Evolutionary conservation across 2,888 invertebrate genomes (phyloP).

Genomic region (Ichneumoninae sp.): DNA sequence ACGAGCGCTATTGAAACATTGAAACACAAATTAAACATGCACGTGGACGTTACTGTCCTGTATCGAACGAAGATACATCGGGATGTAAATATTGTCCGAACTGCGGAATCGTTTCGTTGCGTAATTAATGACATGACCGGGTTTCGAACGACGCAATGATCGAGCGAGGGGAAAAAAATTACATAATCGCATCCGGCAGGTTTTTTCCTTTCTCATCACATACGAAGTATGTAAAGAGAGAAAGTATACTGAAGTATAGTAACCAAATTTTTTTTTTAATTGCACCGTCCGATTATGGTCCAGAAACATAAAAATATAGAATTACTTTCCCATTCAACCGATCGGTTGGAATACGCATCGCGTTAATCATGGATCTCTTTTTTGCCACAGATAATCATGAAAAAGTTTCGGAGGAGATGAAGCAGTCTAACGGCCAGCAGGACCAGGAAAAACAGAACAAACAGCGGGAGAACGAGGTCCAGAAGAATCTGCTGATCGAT

Average conservation of each 20-base stretch:
- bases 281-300: not conserved
- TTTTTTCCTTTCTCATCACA: not conserved
- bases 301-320: not conserved
- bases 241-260: not conserved
- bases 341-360: not conserved
- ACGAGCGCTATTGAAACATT: not conserved
- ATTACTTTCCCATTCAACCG: not conserved
- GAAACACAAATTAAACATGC: not conserved
- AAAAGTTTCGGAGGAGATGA: slow-evolving; percentile 27
- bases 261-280: not conserved
- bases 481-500: slow-evolving; percentile 82
- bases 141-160: not conserved
- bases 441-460: slow-evolving; percentile 55
- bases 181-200: not conserved
- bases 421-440: slow-evolving; percentile 11
- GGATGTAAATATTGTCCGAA: not conserved
- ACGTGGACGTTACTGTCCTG: not conserved
- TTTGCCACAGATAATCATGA: slow-evolving; percentile 43
- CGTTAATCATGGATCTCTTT: slow-evolving; percentile 5
- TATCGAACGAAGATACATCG: not conserved
- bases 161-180: not conserved
- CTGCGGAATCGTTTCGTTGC: not conserved
- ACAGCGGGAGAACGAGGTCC: slow-evolving; percentile 72
- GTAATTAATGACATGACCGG: not conserved
- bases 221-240: not conserved